These are phyloP conservation scores for Romanomermis culicivorax DNA, from an alignment of 2,888 invertebrate species.

Conservation along the genomic window DNA sequence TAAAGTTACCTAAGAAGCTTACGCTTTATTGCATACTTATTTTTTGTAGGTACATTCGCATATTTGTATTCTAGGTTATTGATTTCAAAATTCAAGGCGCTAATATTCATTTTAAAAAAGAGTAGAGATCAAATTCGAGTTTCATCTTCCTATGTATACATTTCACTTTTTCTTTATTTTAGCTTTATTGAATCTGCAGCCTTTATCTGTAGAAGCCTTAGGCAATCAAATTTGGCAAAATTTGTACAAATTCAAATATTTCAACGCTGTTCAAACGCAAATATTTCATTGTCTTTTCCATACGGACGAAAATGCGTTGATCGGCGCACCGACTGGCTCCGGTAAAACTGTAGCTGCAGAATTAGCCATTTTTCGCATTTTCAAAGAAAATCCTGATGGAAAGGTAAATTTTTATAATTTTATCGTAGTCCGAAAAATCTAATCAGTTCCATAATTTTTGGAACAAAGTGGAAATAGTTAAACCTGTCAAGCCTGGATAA, in stretches of 20 bases:
- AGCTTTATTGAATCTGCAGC: constrained; percentile 71
- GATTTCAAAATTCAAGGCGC: no score
- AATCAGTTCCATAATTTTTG: no score
- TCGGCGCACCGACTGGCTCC: constrained; percentile 87
- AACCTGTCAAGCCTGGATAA: no score
- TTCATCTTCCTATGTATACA: no score
- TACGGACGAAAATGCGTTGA: constrained; percentile 69
- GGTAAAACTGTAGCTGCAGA: constrained; percentile 97
- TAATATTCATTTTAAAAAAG: no score
- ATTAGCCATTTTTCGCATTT: constrained; percentile 63
- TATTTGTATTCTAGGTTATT: no score
- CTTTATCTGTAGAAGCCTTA: constrained; percentile 61
- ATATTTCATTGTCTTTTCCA: constrained; percentile 88
- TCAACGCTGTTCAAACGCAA: constrained; percentile 96
- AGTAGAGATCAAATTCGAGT: no score
- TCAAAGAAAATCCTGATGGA: constrained; percentile 1
- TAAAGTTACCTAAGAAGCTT: no score
- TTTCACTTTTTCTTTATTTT: no score
- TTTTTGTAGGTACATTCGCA: not conserved
- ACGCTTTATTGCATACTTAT: not conserved
- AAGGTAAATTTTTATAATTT: constrained; percentile 5
- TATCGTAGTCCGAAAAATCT: no score
- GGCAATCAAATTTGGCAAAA: constrained; percentile 52
- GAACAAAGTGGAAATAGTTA: not conserved
- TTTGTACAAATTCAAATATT: constrained; percentile 72